Conservation (phyloP, 1,140 invertebrate species). For the Leptopilina clavipes region DNA sequence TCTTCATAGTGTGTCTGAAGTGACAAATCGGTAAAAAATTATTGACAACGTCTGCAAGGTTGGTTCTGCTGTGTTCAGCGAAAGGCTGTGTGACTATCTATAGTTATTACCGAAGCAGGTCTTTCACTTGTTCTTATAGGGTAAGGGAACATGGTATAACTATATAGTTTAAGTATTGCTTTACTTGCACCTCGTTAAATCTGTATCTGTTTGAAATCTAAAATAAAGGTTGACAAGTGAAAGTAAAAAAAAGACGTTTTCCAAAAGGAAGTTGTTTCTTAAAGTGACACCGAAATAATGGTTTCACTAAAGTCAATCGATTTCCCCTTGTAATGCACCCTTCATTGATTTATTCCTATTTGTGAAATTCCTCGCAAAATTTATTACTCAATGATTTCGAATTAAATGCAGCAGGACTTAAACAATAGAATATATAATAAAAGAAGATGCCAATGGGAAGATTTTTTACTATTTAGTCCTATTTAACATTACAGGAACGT, state of each 20-base stretch:
- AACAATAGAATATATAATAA: neutral
- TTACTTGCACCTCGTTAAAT: constrained; percentile 35
- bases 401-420: neutral
- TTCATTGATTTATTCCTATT: neutral
- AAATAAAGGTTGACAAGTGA: constrained; percentile 34
- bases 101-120: constrained; percentile 27
- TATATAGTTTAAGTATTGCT: constrained; percentile 29
- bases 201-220: constrained; percentile 34
- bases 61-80: constrained; percentile 20
- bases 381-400: constrained; percentile 5
- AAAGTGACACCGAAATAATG: neutral
- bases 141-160: constrained; percentile 31
- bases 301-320: neutral
- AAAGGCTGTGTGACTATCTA: constrained; percentile 24
- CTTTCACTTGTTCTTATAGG: constrained; percentile 34
- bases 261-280: constrained; percentile 24
- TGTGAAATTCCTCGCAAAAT: constrained; percentile 10
- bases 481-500: constrained; percentile 12
- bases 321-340: constrained; percentile 7
- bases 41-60: constrained; percentile 16
- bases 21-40: neutral
- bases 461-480: neutral
- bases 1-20: neutral
- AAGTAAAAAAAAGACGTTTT: constrained; percentile 27
- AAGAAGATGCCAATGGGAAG: neutral